A percentile compares a stretch with the other conserved stretches of the same genome.
Conservation (phyloP, 1,140 invertebrate genomes). For the Calliphora vicina region DNA sequence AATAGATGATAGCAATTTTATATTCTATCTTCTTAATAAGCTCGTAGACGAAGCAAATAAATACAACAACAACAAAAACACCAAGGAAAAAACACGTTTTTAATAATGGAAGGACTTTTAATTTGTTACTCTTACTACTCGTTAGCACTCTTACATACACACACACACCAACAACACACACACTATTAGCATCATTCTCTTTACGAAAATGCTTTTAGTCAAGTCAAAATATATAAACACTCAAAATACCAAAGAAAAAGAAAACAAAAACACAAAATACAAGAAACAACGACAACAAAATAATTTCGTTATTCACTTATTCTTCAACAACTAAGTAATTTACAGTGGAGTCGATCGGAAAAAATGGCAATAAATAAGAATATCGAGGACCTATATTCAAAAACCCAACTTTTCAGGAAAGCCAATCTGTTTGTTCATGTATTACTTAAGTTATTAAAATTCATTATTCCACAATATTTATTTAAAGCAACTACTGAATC, state of each 20-base stretch:
- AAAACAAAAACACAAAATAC: background rate
- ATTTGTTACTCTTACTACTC: constrained; percentile 22
- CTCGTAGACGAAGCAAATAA: background rate
- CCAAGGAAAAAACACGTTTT: constrained; percentile 35
- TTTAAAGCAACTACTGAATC: too few relatives aligned
- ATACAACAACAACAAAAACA: background rate
- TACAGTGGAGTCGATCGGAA: background rate
- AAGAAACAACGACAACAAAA: background rate
- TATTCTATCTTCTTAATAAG: background rate
- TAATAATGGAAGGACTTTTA: constrained; percentile 32
- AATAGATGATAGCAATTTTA: constrained; percentile 12
- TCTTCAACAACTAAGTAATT: background rate
- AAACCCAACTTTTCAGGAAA: too few relatives aligned
- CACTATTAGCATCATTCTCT: background rate
- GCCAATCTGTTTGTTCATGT: too few relatives aligned
- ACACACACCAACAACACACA: too few relatives aligned
- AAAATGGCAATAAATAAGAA: too few relatives aligned
- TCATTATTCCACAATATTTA: too few relatives aligned
- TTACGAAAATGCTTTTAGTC: constrained; percentile 20
- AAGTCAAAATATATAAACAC: background rate
- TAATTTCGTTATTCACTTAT: background rate
- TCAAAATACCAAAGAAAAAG: background rate
- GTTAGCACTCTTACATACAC: background rate
- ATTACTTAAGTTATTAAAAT: too few relatives aligned
- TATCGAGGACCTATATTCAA: too few relatives aligned